Base-by-base conservation (phyloP, 2,113 vertebrate genomes). In the Sorex fumeus region DNA sequence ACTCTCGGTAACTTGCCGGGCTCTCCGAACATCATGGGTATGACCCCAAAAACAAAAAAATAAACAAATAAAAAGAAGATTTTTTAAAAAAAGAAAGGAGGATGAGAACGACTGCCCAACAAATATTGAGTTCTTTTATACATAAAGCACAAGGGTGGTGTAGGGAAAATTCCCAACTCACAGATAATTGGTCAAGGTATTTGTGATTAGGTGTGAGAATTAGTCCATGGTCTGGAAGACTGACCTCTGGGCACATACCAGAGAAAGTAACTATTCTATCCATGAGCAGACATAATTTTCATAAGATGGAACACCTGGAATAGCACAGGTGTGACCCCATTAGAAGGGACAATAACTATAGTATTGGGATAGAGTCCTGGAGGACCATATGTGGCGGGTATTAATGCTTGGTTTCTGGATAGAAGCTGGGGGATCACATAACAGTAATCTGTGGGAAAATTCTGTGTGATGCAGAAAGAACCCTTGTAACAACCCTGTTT, bases 351-450 rank as follows among this genome's bases (percentile, higher is more conserved):
- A 2, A 27, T 13, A 75, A 43, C 28, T 78, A 25, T 18, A 11
- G 40, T 27, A 27, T 5, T 6, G 15, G 7, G 2, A 3, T 23
- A 64, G 57, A 75, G 8, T 43, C 8, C 40, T 67, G 18, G 30
- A 30, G 9, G 28, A 8, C n/a, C 21, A 21, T 16, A 45, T 19
- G 1, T 30, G 40, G 6, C n/a, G 79, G 36, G 4, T 5, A 28
- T 23, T 43, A 84, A 57, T n/a, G 25, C 40, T 66, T 36, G 28
- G 21, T 23, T 70, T 28, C 6, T 30, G 60, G 2, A 28, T 2
- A 32, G 62, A 12, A 30, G 10, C n/a, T 36, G 3, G 10, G 13
- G 43, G 3, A 3, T n/a, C 2, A 23, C 15, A 64, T 0, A 1
- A 19, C 74, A 50, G 23, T 76, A 36, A 8, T 18, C 36, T 30